A percentile compares a stretch with the other conserved stretches of the same genome.
phyloP scores from a whole-genome alignment of 2,888 invertebrate species.

The Polymixis flavicincta region DNA sequence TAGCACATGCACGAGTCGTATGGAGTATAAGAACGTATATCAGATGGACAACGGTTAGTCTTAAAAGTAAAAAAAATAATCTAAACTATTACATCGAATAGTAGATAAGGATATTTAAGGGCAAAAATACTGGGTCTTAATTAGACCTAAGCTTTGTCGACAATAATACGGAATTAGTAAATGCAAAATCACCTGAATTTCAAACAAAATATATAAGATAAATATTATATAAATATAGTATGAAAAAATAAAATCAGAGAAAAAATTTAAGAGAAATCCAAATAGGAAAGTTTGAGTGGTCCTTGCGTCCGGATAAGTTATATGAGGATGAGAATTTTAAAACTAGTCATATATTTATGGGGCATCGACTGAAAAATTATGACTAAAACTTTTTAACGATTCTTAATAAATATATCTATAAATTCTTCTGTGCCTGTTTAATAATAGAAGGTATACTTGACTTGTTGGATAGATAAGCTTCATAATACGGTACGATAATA shows the following conservation, averaged over 20 bases:
- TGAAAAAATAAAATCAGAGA: constrained; percentile 72
- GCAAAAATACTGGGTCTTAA: constrained; percentile 79
- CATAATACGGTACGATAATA: constrained; percentile 73
- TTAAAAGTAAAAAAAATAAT: constrained; percentile 81
- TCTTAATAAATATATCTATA: constrained; percentile 37
- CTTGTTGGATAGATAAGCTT: constrained; percentile 81
- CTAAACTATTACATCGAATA: constrained; percentile 88
- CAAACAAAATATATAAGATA: constrained; percentile 74
- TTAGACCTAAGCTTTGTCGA: constrained; percentile 82
- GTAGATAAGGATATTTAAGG: constrained; percentile 82
- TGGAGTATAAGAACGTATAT: constrained; percentile 76
- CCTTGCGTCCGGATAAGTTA: constrained; percentile 91
- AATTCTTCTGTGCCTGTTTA: constrained; percentile 55
- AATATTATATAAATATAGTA: constrained; percentile 72
- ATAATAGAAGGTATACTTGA: constrained; percentile 62
- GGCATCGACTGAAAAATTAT: constrained; percentile 59
- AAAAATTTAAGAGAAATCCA: constrained; percentile 77
- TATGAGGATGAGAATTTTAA: constrained; percentile 67
- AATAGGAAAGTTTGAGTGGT: constrained; percentile 94
- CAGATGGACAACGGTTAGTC: constrained; percentile 83
- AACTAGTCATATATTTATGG: constrained; percentile 60
- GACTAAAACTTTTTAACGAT: constrained; percentile 48
- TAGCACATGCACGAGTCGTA: constrained; percentile 86
- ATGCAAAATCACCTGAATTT: constrained; percentile 79
- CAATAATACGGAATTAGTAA: constrained; percentile 75